These are phyloP conservation scores for Ailurus styani DNA, from an alignment of 2,113 vertebrate genomes.

Conservation along the genomic window DNA sequence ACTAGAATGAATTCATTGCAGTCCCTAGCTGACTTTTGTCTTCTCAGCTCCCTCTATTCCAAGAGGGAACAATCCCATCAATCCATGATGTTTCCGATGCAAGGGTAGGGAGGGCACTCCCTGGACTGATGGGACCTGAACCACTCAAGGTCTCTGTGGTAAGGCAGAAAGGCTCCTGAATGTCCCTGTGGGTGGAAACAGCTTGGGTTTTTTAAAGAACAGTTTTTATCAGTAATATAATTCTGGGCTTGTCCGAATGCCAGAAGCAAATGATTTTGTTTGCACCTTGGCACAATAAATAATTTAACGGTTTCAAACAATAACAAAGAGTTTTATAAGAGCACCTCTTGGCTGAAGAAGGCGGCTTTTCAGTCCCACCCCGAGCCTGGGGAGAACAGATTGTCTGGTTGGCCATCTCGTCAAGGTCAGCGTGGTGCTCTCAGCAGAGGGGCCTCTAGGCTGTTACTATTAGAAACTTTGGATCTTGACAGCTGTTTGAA, in stretches of 20 bases:
- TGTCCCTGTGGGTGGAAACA: slow-evolving; percentile 51
- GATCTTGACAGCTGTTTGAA: not conserved
- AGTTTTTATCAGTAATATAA: slow-evolving; percentile 40
- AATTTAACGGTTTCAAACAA: not conserved
- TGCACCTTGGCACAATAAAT: not conserved
- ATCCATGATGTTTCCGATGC: not conserved
- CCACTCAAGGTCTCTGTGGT: not conserved
- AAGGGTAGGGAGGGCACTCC: not conserved
- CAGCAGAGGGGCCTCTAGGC: not conserved
- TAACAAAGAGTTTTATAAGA: not conserved
- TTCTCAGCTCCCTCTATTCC: not conserved
- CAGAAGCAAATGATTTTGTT: slow-evolving; percentile 49
- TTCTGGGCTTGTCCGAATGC: not conserved
- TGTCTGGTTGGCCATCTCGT: not conserved
- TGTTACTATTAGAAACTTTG: not conserved
- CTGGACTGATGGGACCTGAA: slow-evolving; percentile 21
- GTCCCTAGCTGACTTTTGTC: slow-evolving; percentile 11
- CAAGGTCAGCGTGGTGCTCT: not conserved
- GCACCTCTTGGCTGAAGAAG: not conserved
- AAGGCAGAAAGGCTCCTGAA: not conserved
- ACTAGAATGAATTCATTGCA: slow-evolving; percentile 35
- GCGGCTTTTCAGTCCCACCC: not conserved
- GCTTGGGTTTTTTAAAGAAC: slow-evolving; percentile 1
- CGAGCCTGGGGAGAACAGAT: not conserved
- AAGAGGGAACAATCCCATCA: slow-evolving; percentile 57